Evolutionary conservation across 2,113 vertebrate genomes (phyloP).

Genomic region (Daphoenositta chrysoptera): DNA sequence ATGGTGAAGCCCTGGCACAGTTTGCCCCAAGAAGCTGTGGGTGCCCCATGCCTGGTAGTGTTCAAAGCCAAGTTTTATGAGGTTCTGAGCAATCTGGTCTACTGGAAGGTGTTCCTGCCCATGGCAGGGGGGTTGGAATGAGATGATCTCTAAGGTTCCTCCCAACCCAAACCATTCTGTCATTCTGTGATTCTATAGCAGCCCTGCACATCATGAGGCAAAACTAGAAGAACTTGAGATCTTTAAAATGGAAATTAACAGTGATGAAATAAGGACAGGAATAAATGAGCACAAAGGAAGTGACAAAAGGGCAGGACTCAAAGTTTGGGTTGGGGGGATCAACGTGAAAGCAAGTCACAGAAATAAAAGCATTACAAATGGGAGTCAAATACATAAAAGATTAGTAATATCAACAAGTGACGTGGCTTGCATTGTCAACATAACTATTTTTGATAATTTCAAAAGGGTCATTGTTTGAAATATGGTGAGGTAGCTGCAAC

Average conservation of each 20-base stretch:
- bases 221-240: not conserved
- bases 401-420: not conserved
- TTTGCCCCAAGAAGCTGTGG: not conserved
- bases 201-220: not conserved
- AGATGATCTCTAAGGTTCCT: too few relatives aligned
- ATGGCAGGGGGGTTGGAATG: fast-evolving
- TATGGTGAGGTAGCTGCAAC: not conserved
- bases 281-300: not conserved
- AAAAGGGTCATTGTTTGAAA: not conserved
- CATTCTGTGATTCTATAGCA: not conserved
- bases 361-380: not conserved
- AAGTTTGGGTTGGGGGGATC: not conserved
- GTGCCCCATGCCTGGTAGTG: not conserved
- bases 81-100: not conserved
- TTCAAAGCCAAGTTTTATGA: fast-evolving
- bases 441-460: not conserved
- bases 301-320: not conserved
- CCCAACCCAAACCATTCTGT: not conserved
- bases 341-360: not conserved
- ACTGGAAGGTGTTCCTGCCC: not conserved
- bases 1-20: not conserved
- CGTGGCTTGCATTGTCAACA: not conserved
- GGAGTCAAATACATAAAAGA: not conserved
- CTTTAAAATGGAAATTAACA: not conserved
- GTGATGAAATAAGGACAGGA: not conserved